Evolutionary conservation across 2,113 vertebrate species (phyloP).

Genomic region (Phaethornis superciliosus): DNA sequence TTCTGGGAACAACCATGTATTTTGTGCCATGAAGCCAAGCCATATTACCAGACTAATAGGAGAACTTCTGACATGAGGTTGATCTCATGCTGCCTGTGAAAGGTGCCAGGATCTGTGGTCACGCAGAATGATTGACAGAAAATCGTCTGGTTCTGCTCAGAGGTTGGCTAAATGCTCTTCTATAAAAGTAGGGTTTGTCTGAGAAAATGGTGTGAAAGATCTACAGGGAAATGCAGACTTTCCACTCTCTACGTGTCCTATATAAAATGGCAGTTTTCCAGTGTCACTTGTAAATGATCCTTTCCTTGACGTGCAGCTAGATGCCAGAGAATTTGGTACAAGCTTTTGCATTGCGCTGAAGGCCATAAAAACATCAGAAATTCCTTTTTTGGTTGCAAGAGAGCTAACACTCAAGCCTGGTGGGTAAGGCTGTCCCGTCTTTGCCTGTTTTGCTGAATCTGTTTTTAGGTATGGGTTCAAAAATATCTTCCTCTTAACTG

Average conservation of each 20-base stretch:
- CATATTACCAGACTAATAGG: fast-evolving
- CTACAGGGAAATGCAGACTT: not conserved
- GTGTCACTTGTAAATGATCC: not conserved
- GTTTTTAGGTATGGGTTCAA: slow-evolving; percentile 24
- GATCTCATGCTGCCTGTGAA: not conserved
- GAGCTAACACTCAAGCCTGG: not conserved
- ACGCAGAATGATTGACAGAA: not conserved
- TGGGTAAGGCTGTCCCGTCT: not conserved
- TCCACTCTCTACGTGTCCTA: not conserved
- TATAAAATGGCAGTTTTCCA: slow-evolving; percentile 1
- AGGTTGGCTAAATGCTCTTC: not conserved
- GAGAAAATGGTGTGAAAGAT: not conserved
- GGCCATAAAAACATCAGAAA: not conserved
- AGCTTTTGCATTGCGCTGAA: not conserved
- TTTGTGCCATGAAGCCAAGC: not conserved
- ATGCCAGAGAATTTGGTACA: slow-evolving; percentile 5
- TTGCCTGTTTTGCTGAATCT: not conserved
- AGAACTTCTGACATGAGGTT: not conserved
- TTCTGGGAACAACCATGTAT: not conserved
- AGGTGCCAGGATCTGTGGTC: not conserved
- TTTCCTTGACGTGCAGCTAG: not conserved
- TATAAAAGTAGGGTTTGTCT: not conserved
- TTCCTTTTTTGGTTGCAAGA: slow-evolving; percentile 6
- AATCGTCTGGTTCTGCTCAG: not conserved
- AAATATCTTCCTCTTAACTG: slow-evolving; percentile 18